Base-by-base conservation (phyloP, 2,113 vertebrate genomes). In the Seriola quinqueradiata region DNA sequence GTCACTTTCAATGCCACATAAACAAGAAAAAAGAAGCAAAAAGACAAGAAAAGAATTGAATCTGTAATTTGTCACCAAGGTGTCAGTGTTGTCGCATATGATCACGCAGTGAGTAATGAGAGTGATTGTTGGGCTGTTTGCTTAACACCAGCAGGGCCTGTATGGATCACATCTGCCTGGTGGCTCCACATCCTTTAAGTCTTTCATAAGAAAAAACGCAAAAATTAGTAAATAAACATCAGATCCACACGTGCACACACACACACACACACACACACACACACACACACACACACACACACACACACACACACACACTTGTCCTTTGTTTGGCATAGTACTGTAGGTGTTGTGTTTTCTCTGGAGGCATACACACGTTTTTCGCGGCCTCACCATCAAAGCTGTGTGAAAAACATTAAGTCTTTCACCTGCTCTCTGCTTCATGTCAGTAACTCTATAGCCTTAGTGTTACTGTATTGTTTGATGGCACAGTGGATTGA, bases 91-190 rank as follows among this genome's bases (percentile, higher is more conserved):
- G 65, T 12, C 38, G 44, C 40, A 42, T 34, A 9, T 66, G 55
- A 81, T 69, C 52, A 70, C 73, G 46, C 14, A 5, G n/a, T 54
- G 68, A 79, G 55, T 83, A 70, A 83, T 79, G 70, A 78, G 70
- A 55, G 6, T 55, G 63, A 70, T 61, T 72, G 57, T 54, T 74
- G 14, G 5, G 32, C 63, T 82, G 60, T 0, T 75, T 61, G 55
- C 63, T 52, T 19, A 75, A 44, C 61, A 61, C 54, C 44, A 75
- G 46, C 50, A 46, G 16, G 65, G 59, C 21, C 73, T 64, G 23
- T 19, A 38, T 40, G 28, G 13, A 68, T 70, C 58, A 74, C 65
- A 52, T 4, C 10, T 87, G 58, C 67, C 50, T 55, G 42, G 70
- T 50, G 69, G 21, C 74, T 52, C 14, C 69, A 57, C 32, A 8